These are phyloP conservation scores for Cyprinodon variegatus DNA, from an alignment of 2,113 vertebrate species.

Conservation along the genomic window DNA sequence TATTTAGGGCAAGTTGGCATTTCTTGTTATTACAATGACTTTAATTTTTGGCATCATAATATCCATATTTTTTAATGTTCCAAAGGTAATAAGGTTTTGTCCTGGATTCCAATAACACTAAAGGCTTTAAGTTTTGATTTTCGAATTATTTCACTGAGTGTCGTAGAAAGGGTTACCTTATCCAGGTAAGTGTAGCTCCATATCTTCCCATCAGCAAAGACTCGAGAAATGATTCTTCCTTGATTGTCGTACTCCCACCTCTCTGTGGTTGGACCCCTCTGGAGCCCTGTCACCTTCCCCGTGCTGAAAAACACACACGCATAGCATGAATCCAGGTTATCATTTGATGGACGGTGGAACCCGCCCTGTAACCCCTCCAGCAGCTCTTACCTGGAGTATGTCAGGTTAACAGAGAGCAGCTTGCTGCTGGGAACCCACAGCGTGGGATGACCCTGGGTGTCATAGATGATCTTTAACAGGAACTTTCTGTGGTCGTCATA, in stretches of 20 bases:
- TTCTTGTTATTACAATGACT: too few species aligned
- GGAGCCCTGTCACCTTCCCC: slow-evolving; percentile 92
- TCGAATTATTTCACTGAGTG: too few species aligned
- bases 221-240: slow-evolving; percentile 90
- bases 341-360: neutral
- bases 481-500: slow-evolving; percentile 99
- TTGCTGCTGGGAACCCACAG: slow-evolving; percentile 98
- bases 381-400: slow-evolving; percentile 84
- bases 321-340: neutral
- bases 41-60: too few species aligned
- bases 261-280: slow-evolving; percentile 91
- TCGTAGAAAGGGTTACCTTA: slow-evolving; percentile 81
- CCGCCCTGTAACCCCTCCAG: neutral
- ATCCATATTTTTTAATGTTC: too few species aligned
- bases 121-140: too few species aligned
- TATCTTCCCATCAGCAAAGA: slow-evolving; percentile 95
- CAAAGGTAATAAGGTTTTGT: too few species aligned
- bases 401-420: slow-evolving; percentile 94
- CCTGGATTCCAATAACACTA: too few species aligned
- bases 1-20: too few species aligned
- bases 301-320: slow-evolving; percentile 71
- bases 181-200: slow-evolving; percentile 99
- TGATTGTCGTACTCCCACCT: slow-evolving; percentile 94
- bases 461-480: slow-evolving; percentile 93
- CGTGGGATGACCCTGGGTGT: slow-evolving; percentile 91